phyloP scores from a whole-genome alignment of 2,113 vertebrate genomes.

The Neofelis nebulosa region DNA sequence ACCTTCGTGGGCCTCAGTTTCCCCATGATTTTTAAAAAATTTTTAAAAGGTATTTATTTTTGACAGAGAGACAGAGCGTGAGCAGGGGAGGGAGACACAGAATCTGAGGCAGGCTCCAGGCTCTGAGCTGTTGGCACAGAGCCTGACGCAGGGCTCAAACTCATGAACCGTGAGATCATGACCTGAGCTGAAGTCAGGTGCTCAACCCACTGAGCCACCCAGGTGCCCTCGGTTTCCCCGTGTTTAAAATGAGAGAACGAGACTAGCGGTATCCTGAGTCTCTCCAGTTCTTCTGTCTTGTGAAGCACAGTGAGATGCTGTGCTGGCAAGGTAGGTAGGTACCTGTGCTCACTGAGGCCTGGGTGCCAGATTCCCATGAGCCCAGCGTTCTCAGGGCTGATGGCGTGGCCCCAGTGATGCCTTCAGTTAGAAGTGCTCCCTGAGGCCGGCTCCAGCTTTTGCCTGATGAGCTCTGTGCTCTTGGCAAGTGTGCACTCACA shows the following conservation, averaged over 20 bases:
- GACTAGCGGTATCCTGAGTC: fast-evolving
- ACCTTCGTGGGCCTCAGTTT: neutral
- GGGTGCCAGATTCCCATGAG: neutral
- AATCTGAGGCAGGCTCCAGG: too few relatives aligned
- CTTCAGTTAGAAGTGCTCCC: neutral
- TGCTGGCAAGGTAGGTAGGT: fast-evolving
- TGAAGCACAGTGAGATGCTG: neutral
- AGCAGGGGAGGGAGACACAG: too few relatives aligned
- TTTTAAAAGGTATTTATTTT: too few relatives aligned
- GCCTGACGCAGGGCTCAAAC: too few relatives aligned
- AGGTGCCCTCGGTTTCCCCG: neutral
- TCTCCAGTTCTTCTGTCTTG: neutral
- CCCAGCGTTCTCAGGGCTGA: neutral
- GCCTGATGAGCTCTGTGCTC: neutral
- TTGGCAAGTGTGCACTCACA: neutral
- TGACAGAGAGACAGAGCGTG: too few relatives aligned
- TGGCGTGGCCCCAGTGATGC: fast-evolving
- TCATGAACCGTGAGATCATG: too few relatives aligned
- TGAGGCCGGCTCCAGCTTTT: neutral
- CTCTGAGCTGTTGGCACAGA: too few relatives aligned
- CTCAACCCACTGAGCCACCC: too few relatives aligned
- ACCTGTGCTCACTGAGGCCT: neutral
- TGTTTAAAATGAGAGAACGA: neutral
- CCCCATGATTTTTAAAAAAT: neutral
- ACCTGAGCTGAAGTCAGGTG: too few relatives aligned